Evolutionary conservation across 2,797 vertebrate genomes (phyloP).

Genomic region (Protonibea diacanthus): DNA sequence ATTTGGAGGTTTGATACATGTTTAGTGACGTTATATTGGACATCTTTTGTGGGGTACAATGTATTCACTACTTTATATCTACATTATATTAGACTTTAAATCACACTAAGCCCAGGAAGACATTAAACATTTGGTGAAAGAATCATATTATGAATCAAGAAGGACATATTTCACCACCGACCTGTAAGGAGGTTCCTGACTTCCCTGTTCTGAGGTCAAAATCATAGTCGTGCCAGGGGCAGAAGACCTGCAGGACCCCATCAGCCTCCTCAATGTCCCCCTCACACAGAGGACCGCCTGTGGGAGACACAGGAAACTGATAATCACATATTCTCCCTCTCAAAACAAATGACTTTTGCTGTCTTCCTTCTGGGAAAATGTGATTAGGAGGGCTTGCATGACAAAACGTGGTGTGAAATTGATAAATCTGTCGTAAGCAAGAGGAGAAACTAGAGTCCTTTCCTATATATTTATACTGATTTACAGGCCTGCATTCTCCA

Average conservation of each 20-base stretch:
- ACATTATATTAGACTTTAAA: not conserved
- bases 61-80: not conserved
- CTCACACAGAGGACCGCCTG: constrained; percentile 86
- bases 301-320: constrained; percentile 38
- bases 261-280: constrained; percentile 87
- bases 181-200: constrained; percentile 83
- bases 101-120: no score
- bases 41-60: not conserved
- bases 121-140: not conserved
- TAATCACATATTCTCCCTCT: constrained; percentile 7
- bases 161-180: constrained; percentile 42
- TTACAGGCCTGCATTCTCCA: not conserved
- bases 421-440: not conserved
- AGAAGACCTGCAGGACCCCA: constrained; percentile 83
- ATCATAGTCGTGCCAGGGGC: constrained; percentile 87
- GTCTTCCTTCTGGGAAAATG: not conserved
- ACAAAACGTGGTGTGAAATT: not conserved
- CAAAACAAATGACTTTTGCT: constrained; percentile 15
- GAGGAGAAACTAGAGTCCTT: not conserved
- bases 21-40: not conserved
- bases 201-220: constrained; percentile 84
- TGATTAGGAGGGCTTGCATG: not conserved
- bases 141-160: not conserved
- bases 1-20: not conserved
- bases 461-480: no score